Evolutionary conservation across 1,140 invertebrate genomes (phyloP).

Genomic region (Zaprionus ghesquierei): DNA sequence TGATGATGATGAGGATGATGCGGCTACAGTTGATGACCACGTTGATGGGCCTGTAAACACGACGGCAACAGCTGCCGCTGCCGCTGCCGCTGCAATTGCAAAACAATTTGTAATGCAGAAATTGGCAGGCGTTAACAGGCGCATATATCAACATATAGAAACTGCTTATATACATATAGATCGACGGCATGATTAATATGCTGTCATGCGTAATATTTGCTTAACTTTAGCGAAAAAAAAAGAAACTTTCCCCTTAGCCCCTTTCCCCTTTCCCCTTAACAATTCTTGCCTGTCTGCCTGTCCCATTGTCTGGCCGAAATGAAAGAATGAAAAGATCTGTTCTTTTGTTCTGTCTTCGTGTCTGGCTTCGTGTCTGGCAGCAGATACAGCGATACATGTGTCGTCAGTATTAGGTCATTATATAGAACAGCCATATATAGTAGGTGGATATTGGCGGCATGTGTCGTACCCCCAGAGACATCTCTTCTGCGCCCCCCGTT

Average conservation of each 20-base stretch:
- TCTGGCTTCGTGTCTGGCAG: conserved; percentile 36
- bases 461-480: background rate
- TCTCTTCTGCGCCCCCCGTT: background rate
- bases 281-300: background rate
- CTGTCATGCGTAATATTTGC: conserved; percentile 11
- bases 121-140: background rate
- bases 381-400: conserved; percentile 27
- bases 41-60: conserved; percentile 12
- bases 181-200: background rate
- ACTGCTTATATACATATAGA: background rate
- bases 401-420: conserved; percentile 9
- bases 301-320: conserved; percentile 3
- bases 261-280: background rate
- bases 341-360: conserved; percentile 41
- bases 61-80: conserved; percentile 1
- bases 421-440: conserved; percentile 15
- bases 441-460: background rate
- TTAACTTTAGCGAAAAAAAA: conserved; percentile 7
- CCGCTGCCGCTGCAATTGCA: background rate
- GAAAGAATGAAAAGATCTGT: conserved; percentile 19
- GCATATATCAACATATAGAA: background rate
- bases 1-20: conserved; percentile 3
- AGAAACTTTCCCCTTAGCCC: background rate
- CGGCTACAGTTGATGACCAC: background rate
- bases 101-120: conserved; percentile 27